A percentile compares a stretch with the other conserved stretches of the same genome.
Conservation (phyloP, 2,888 invertebrate species). For the Drosophila koepferae region DNA sequence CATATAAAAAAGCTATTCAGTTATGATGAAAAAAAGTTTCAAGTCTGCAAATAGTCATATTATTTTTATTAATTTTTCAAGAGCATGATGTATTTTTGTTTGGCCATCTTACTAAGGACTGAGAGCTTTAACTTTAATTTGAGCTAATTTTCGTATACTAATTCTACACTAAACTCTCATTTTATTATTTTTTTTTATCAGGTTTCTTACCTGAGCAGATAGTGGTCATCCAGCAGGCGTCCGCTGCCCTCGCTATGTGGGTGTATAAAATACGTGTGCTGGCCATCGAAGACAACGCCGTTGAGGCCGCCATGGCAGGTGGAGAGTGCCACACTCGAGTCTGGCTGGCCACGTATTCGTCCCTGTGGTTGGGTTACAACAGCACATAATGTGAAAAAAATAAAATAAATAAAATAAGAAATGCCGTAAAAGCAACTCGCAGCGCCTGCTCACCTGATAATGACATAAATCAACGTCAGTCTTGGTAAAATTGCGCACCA, state of each 20-base stretch:
- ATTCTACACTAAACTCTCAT: no score
- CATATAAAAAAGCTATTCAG: no score
- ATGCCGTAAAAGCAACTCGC: neutral
- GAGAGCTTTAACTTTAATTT: no score
- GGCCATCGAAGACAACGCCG: slow-evolving; percentile 93
- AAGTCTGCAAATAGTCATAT: no score
- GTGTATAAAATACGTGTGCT: slow-evolving; percentile 90
- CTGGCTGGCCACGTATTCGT: slow-evolving; percentile 88
- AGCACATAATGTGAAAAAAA: slow-evolving; percentile 14
- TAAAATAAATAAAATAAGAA: neutral
- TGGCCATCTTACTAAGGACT: no score
- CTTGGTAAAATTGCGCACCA: slow-evolving; percentile 84
- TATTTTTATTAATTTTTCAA: no score
- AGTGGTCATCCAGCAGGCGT: slow-evolving; percentile 83
- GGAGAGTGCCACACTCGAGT: slow-evolving; percentile 94
- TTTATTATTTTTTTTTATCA: neutral
- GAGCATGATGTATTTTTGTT: no score
- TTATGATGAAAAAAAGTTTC: no score
- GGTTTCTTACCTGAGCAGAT: slow-evolving; percentile 81
- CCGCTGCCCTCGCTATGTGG: slow-evolving; percentile 76
- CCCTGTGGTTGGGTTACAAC: slow-evolving; percentile 85
- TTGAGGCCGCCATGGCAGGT: slow-evolving; percentile 90
- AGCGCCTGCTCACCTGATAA: slow-evolving; percentile 82
- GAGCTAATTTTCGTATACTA: no score
- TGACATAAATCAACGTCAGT: slow-evolving; percentile 85